phyloP scores from a whole-genome alignment of 2,797 vertebrate species.

The Sebastes nivosus region DNA sequence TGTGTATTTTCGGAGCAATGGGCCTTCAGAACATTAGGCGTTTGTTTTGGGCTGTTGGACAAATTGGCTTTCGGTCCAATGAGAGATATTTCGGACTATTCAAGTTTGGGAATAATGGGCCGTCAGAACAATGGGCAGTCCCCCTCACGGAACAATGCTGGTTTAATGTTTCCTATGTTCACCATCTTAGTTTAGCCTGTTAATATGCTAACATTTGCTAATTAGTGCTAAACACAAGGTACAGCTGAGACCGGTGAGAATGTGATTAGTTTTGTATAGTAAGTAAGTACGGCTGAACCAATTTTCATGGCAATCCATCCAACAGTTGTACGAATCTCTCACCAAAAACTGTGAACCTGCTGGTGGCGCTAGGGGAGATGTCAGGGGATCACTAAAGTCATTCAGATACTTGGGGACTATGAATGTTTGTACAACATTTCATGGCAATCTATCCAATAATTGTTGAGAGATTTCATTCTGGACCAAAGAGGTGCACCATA shows the following conservation, averaged over 20 bases:
- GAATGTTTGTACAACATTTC: neutral
- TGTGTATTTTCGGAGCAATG: no score
- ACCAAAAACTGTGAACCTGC: neutral
- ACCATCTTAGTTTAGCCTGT: neutral
- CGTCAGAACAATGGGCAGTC: no score
- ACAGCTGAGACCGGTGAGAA: neutral
- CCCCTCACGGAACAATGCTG: fast-evolving
- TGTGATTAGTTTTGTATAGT: neutral
- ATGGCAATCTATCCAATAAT: neutral
- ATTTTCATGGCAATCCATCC: neutral
- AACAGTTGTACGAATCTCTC: neutral
- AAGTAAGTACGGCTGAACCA: neutral
- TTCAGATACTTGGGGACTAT: no score
- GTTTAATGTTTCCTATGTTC: neutral
- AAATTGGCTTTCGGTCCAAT: no score
- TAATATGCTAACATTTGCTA: neutral
- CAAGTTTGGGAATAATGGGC: no score
- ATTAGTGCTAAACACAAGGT: neutral
- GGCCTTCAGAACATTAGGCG: no score
- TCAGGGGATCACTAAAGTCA: neutral
- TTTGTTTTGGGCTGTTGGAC: no score
- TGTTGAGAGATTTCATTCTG: neutral
- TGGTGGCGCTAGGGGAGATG: neutral
- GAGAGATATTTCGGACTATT: no score
- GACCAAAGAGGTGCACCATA: neutral